These are phyloP conservation scores for Lucifuga dentata DNA, from an alignment of 2,113 vertebrate species.

Conservation along the genomic window DNA sequence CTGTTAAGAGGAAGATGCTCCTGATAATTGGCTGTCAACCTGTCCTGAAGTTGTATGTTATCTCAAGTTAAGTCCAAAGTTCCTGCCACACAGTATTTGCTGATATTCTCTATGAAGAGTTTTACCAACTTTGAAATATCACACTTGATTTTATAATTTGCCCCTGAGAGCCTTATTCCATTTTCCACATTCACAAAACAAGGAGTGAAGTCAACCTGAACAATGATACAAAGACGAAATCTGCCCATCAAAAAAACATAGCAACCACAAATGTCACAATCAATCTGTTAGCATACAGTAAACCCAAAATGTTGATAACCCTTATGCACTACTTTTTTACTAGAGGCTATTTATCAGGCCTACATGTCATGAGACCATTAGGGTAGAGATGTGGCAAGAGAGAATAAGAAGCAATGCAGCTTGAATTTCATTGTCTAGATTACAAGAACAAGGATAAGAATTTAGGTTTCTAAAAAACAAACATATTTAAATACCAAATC, in stretches of 20 bases:
- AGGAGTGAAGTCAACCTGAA: constrained; percentile 25
- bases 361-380: constrained; percentile 38
- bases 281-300: constrained; percentile 47
- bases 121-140: constrained; percentile 56
- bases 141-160: constrained; percentile 43
- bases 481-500: neutral
- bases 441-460: constrained; percentile 13
- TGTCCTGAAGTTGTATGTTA: constrained; percentile 41
- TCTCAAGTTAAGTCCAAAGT: too few species aligned
- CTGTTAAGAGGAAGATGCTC: constrained; percentile 40
- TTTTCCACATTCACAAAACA: constrained; percentile 19
- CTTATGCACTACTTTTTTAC: constrained; percentile 2
- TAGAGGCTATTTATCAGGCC: constrained; percentile 41
- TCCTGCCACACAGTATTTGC: neutral
- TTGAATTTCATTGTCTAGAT: constrained; percentile 49
- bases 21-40: constrained; percentile 73
- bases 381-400: constrained; percentile 33
- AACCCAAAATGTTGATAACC: constrained; percentile 14
- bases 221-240: constrained; percentile 14
- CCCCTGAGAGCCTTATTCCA: constrained; percentile 28
- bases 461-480: constrained; percentile 15
- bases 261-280: constrained; percentile 29
- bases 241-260: constrained; percentile 6
- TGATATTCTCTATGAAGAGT: constrained; percentile 7
- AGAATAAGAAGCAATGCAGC: constrained; percentile 52